Evolutionary conservation across 2,797 vertebrate species (phyloP).

Genomic region (Phoebastria nigripes): DNA sequence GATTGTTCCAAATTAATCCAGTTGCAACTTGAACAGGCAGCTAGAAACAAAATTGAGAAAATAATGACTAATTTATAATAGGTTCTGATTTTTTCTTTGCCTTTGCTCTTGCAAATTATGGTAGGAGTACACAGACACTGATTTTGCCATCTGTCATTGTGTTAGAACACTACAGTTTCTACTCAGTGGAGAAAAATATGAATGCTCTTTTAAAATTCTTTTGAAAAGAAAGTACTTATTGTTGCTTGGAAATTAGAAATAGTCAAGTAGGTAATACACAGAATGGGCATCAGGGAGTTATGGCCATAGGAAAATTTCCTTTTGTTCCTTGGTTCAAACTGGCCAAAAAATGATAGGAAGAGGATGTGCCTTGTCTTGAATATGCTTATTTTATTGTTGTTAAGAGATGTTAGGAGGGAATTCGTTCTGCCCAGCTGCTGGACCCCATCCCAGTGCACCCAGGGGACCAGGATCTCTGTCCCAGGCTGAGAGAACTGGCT

Average conservation of each 20-base stretch:
- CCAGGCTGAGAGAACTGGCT: not conserved
- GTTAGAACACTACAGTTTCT: not conserved
- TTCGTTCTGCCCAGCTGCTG: not conserved
- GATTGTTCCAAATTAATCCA: not conserved
- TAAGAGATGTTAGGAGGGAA: not conserved
- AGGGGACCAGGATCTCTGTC: not conserved
- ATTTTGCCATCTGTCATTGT: not conserved
- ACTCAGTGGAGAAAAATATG: not conserved
- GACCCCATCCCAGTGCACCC: not conserved
- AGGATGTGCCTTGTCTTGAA: not conserved
- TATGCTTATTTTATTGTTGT: not conserved
- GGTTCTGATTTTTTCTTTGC: not conserved
- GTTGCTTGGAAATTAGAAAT: not conserved
- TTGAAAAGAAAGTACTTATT: not conserved
- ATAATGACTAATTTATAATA: not conserved
- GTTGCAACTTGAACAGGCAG: not conserved
- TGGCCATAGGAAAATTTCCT: not conserved
- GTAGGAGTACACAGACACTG: not conserved
- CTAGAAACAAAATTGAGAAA: not conserved
- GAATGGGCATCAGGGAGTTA: not conserved
- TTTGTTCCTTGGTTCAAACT: not conserved
- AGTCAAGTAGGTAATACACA: not conserved
- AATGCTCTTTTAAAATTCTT: not conserved
- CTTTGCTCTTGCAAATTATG: not conserved
- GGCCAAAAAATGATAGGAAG: not conserved